Conservation (phyloP, 1,140 invertebrate species). For the Orchestia grillus region DNA sequence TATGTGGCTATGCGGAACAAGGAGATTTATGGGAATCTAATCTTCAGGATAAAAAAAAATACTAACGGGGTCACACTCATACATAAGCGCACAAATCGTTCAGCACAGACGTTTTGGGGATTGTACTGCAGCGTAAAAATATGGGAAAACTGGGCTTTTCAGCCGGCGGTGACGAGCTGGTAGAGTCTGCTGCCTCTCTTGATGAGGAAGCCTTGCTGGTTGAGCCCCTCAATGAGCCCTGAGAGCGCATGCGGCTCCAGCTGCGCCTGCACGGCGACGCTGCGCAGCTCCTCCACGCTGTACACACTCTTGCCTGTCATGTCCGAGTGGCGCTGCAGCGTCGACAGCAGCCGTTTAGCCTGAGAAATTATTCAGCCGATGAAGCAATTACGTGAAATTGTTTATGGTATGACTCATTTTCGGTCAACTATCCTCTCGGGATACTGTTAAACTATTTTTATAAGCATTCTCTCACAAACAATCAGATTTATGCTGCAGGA, state of each 20-base stretch:
- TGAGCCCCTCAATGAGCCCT: conserved; percentile 81
- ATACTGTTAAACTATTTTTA: background rate
- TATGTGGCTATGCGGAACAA: no score
- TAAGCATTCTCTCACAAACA: no score
- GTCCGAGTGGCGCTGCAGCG: conserved; percentile 78
- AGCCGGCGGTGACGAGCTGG: conserved; percentile 73
- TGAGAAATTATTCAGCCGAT: conserved; percentile 57
- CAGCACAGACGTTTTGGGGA: background rate
- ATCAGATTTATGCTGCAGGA: no score
- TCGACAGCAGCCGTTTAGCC: conserved; percentile 82
- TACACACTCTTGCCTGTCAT: conserved; percentile 80
- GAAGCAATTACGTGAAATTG: background rate
- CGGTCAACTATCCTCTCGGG: background rate
- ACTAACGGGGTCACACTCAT: no score
- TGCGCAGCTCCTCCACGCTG: conserved; percentile 82
- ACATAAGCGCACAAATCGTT: background rate
- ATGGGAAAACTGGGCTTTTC: background rate
- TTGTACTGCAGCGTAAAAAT: background rate
- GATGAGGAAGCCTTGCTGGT: conserved; percentile 87
- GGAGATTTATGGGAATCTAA: no score
- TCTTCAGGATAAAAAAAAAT: no score
- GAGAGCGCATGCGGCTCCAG: conserved; percentile 76
- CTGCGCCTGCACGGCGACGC: conserved; percentile 77
- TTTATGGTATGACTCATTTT: background rate
- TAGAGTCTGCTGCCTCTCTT: conserved; percentile 87